Evolutionary conservation across 2,797 vertebrate species (phyloP).

Genomic region (Parauchenoglanis punctatus): DNA sequence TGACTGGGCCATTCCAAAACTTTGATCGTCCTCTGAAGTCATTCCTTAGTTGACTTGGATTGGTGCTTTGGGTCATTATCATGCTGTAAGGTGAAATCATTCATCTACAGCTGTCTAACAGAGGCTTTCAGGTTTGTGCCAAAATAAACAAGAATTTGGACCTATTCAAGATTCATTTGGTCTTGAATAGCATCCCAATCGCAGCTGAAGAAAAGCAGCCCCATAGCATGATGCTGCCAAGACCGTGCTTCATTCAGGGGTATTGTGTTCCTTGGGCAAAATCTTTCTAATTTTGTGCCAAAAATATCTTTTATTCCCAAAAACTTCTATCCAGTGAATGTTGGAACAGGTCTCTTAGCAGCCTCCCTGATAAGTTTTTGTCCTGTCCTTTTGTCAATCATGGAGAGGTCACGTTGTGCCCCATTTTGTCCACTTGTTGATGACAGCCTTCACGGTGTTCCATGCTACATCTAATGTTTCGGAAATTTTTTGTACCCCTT

Average conservation of each 20-base stretch:
- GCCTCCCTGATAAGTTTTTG: not conserved
- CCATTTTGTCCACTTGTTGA: not conserved
- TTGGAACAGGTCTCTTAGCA: not conserved
- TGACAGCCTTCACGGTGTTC: too few species aligned
- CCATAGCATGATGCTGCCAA: not conserved
- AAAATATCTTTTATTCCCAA: not conserved
- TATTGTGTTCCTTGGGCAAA: not conserved
- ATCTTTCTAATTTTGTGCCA: not conserved
- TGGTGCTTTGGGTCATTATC: not conserved
- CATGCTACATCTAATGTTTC: too few species aligned
- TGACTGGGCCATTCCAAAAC: not conserved
- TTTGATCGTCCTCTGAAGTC: not conserved
- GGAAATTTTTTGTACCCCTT: too few species aligned
- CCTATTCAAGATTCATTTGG: not conserved
- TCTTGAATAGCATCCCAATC: not conserved
- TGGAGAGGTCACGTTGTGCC: not conserved
- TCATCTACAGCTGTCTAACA: not conserved
- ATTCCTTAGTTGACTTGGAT: not conserved
- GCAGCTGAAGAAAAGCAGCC: not conserved
- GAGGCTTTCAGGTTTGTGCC: not conserved
- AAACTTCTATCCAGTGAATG: not conserved
- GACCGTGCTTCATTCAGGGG: not conserved
- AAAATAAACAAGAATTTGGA: not conserved
- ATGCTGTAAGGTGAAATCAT: not conserved
- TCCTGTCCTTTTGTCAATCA: not conserved